phyloP scores from a whole-genome alignment of 2,113 vertebrate genomes.

The Pao palembangensis region DNA sequence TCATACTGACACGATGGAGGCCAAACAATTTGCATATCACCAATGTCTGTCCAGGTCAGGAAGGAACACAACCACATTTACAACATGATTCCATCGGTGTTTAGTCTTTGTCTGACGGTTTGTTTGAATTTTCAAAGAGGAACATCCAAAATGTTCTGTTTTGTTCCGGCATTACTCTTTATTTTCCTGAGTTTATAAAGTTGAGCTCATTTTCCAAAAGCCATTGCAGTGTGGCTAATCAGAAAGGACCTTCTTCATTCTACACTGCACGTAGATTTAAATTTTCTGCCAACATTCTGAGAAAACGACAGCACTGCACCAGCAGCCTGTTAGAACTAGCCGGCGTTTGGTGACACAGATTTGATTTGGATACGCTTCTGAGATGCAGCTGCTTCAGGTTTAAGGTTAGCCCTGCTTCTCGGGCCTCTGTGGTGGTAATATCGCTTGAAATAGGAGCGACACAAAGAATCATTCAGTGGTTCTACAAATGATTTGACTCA shows the following conservation, averaged over 20 bases:
- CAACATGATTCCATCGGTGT: constrained; percentile 7
- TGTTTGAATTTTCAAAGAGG: constrained; percentile 28
- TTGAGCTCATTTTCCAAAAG: constrained; percentile 45
- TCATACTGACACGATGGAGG: constrained; percentile 1
- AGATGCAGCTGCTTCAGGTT: constrained; percentile 22
- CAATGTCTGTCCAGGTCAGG: neutral
- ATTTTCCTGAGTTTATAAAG: constrained; percentile 26
- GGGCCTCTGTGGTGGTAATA: constrained; percentile 27
- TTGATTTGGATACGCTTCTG: constrained; percentile 26
- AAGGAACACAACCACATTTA: constrained; percentile 7
- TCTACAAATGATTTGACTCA: constrained; percentile 42
- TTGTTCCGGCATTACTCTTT: constrained; percentile 16
- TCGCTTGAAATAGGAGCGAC: constrained; percentile 34
- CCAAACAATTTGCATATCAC: constrained; percentile 5
- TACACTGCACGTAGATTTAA: constrained; percentile 26
- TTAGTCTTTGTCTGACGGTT: constrained; percentile 20
- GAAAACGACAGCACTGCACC: constrained; percentile 13
- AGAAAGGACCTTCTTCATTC: constrained; percentile 52
- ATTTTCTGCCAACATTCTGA: constrained; percentile 32
- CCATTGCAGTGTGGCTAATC: constrained; percentile 44
- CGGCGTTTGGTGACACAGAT: constrained; percentile 31
- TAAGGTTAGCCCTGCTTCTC: constrained; percentile 15
- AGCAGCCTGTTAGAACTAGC: constrained; percentile 29
- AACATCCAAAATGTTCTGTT: constrained; percentile 10
- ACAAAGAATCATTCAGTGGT: constrained; percentile 30